phyloP scores from a whole-genome alignment of 2,888 invertebrate genomes.

The Digitonthophagus gazella region DNA sequence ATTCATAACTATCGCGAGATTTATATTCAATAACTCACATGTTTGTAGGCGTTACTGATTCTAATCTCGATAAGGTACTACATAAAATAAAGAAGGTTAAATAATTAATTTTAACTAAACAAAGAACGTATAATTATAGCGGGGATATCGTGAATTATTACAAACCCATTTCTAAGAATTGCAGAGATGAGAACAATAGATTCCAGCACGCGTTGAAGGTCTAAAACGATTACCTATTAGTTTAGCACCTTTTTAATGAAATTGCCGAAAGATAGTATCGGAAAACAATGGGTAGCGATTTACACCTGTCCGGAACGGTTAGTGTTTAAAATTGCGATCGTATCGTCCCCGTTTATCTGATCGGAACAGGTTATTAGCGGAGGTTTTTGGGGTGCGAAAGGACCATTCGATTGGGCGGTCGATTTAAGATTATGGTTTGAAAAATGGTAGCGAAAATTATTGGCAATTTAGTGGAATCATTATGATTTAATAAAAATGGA shows the following conservation, averaged over 20 bases:
- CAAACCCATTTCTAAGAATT: too few species aligned
- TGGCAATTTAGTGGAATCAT: background rate
- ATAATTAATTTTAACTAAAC: too few species aligned
- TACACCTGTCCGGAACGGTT: background rate
- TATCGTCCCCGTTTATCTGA: background rate
- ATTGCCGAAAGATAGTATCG: background rate
- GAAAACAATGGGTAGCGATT: background rate
- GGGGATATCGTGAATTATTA: too few species aligned
- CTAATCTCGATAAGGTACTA: background rate
- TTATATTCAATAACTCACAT: background rate
- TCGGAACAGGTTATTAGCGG: background rate
- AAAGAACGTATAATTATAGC: too few species aligned
- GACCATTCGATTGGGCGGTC: background rate
- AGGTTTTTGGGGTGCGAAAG: background rate
- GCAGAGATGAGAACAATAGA: slow-evolving; percentile 2
- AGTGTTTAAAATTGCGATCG: background rate
- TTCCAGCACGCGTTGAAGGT: background rate
- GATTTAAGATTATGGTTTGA: background rate
- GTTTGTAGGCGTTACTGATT: background rate
- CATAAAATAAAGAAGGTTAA: background rate
- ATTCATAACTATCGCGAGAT: background rate
- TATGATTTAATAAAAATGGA: background rate
- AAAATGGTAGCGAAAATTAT: background rate
- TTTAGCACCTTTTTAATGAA: slow-evolving; percentile 7
- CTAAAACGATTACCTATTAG: background rate